These are phyloP conservation scores for Phoxinus dragarum DNA, from an alignment of 2,797 vertebrate species.

Conservation along the genomic window DNA sequence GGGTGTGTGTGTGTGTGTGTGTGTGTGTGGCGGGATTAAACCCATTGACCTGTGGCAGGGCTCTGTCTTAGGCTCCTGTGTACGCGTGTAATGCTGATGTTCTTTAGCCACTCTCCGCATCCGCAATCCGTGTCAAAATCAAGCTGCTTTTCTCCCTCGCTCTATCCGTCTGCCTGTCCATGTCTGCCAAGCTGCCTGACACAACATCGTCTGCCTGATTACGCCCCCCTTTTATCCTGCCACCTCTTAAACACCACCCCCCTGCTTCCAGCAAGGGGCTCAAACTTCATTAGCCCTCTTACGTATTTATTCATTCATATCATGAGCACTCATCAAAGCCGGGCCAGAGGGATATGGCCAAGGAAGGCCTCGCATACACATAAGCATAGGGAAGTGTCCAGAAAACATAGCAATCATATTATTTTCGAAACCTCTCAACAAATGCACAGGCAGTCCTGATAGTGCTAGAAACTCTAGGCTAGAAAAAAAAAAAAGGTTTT, in stretches of 20 bases:
- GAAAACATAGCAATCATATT: not conserved
- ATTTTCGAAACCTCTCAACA: constrained; percentile 14
- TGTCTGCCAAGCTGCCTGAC: constrained; percentile 71
- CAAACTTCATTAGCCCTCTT: constrained; percentile 75
- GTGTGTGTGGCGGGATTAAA: constrained; percentile 71
- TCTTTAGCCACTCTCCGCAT: constrained; percentile 59
- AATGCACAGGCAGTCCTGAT: not conserved
- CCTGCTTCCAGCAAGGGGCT: constrained; percentile 54
- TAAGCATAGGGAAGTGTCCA: constrained; percentile 2
- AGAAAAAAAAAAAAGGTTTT: not conserved
- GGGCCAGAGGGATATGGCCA: constrained; percentile 56
- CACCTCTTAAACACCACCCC: constrained; percentile 46
- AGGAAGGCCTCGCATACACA: constrained; percentile 1
- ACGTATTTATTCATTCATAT: constrained; percentile 69
- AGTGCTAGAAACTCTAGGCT: not conserved
- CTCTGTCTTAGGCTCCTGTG: constrained; percentile 23
- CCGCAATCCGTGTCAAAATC: constrained; percentile 75
- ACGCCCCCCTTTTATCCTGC: constrained; percentile 25
- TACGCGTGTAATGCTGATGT: constrained; percentile 55
- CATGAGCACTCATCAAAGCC: constrained; percentile 66
- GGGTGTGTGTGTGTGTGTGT: constrained; percentile 47
- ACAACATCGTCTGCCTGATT: constrained; percentile 69
- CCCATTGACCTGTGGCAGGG: constrained; percentile 71
- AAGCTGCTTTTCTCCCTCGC: constrained; percentile 76
- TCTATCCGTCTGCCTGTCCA: constrained; percentile 28